These are phyloP conservation scores for Alauda arvensis DNA, from an alignment of 2,797 vertebrate genomes.

Conservation along the genomic window DNA sequence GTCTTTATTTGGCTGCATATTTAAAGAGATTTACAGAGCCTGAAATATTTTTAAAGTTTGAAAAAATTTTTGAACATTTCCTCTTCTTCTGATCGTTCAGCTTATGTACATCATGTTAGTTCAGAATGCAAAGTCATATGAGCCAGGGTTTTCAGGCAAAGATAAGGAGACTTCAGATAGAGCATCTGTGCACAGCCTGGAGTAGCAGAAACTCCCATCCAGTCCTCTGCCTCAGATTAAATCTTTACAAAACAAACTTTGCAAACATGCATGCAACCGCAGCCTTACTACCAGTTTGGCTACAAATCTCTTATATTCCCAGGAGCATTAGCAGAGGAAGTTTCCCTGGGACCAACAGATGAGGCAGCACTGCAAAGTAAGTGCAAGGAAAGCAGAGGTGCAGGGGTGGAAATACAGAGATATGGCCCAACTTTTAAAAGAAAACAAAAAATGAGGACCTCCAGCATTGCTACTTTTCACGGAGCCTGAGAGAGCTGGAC, in stretches of 20 bases:
- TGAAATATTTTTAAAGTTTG: not conserved
- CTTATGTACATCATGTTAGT: not conserved
- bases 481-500: not conserved
- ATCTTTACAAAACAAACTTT: slow-evolving; percentile 32
- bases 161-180: not conserved
- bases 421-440: not conserved
- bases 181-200: fast-evolving
- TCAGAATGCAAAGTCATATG: not conserved
- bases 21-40: not conserved
- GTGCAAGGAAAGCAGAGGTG: not conserved
- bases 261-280: slow-evolving; percentile 9
- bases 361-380: not conserved
- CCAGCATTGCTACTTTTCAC: not conserved
- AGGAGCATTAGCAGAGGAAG: not conserved
- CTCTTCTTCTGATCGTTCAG: not conserved
- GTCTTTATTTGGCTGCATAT: not conserved
- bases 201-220: not conserved
- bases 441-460: not conserved
- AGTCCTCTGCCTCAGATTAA: not conserved
- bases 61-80: not conserved
- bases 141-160: fast-evolving
- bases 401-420: not conserved
- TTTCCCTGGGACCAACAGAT: not conserved
- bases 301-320: not conserved
- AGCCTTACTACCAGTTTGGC: slow-evolving; percentile 11